Evolutionary conservation across 2,113 vertebrate genomes (phyloP), one percentile per base, ranked within the genome.

Genomic region (Xerus inauris): DNA sequence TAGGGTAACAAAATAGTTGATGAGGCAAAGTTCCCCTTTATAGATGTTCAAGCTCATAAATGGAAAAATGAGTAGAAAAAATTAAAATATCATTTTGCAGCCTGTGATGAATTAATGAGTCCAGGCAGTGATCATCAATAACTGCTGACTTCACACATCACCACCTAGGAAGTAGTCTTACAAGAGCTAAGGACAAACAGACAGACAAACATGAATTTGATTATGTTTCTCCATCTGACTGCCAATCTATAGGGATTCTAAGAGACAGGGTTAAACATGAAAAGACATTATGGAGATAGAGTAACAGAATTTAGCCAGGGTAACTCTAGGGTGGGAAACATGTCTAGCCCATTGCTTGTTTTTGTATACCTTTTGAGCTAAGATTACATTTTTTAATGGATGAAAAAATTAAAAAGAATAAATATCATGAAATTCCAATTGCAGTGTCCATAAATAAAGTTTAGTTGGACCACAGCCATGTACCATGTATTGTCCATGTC

Each of bases 381-480:
- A 71, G 26, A 47, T 75, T 84, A 69, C 28, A 19, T 76, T 87
- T 92, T 77, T 86, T 85, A 91, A 45, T 96, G 35, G 45, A 90
- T 93, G 71, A 64, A 81, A 92, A 82, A 38, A 35, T 77, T 40
- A 6, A 19, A 38, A 84, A 79, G 14, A 89, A n/a, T 71, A 40
- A 93, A 92, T 82, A 71, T 71, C 30, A 62, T 75, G 45, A 71
- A 79, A 45, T 71, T 89, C 69, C 64, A 65, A 49, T 67, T 59
- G 86, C 24, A 73, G 35, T 8, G 32, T 72, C 64, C 7, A 2
- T 38, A 71, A 72, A 47, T 72, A 54, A 91, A 75, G 26, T 87
- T 76, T 51, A 17, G 14, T 19, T 91, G 69, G 47, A 57, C 30
- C 30, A 89, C 17, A 45, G 47, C 73, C 42, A 24, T 32, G 65